Evolutionary conservation across 2,888 invertebrate genomes (phyloP).

Genomic region (Himalopsyche japonica): DNA sequence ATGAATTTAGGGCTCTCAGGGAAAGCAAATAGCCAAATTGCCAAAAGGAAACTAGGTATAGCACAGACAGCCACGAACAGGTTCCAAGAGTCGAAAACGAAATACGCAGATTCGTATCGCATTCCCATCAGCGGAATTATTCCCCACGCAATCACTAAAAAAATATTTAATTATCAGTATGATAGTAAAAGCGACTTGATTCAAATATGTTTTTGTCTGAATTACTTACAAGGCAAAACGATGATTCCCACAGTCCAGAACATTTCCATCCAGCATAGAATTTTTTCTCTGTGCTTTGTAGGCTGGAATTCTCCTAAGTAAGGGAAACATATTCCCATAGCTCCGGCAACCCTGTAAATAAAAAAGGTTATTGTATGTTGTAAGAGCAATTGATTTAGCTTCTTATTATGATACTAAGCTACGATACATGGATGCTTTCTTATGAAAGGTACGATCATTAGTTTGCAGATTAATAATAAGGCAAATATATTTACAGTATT

Average conservation of each 20-base stretch:
- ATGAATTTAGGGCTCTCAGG: constrained; percentile 85
- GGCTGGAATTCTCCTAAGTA: constrained; percentile 83
- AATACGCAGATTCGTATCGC: constrained; percentile 60
- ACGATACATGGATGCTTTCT: too few relatives aligned
- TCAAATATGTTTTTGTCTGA: not conserved
- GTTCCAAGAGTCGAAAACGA: constrained; percentile 80
- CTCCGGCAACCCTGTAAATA: constrained; percentile 71
- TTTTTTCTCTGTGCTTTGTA: constrained; percentile 76
- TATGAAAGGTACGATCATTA: too few relatives aligned
- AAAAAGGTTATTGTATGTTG: constrained; percentile 8
- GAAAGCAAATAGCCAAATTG: constrained; percentile 72
- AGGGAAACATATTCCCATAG: constrained; percentile 82
- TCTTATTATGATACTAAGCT: too few relatives aligned
- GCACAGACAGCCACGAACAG: constrained; percentile 77
- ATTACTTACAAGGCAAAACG: constrained; percentile 66
- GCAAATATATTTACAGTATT: too few relatives aligned
- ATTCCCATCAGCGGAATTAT: constrained; percentile 72
- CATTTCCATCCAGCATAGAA: constrained; percentile 84
- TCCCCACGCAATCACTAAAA: constrained; percentile 74
- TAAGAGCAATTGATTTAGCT: too few relatives aligned
- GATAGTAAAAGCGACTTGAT: not conserved
- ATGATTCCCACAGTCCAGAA: constrained; percentile 84
- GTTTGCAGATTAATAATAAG: too few relatives aligned
- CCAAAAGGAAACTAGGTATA: constrained; percentile 69
- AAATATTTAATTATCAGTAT: not conserved